phyloP scores from a whole-genome alignment of 2,797 vertebrate genomes.

The Paguma larvata region DNA sequence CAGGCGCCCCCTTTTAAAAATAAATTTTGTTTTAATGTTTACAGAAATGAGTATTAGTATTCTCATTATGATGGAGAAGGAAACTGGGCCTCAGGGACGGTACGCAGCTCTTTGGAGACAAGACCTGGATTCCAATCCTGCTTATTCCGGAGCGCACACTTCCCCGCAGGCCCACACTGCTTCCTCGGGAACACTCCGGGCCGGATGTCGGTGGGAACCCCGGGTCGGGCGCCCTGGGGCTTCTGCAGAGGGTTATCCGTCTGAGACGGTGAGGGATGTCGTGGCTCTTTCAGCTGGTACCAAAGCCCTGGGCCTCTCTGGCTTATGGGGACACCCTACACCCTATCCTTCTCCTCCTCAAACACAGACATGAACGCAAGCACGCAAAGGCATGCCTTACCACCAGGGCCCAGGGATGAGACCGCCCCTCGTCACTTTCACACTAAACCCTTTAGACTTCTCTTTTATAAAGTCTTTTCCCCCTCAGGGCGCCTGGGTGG shows the following conservation, averaged over 20 bases:
- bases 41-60: no score
- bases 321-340: background rate
- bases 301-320: background rate
- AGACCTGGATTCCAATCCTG: background rate
- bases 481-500: background rate
- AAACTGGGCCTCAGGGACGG: background rate
- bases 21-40: no score
- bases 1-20: no score
- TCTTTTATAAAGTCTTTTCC: background rate
- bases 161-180: background rate
- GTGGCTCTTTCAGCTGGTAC: background rate
- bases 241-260: background rate
- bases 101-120: background rate
- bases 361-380: background rate
- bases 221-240: background rate
- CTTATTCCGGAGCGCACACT: no score
- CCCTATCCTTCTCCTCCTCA: background rate
- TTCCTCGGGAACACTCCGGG: background rate
- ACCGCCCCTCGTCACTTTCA: background rate
- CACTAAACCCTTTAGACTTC: background rate
- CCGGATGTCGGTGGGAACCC: background rate
- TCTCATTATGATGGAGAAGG: background rate
- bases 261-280: rapidly evolving
- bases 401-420: background rate
- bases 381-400: background rate